A percentile compares a stretch with the other conserved stretches of the same genome.
Evolutionary conservation across 2,113 vertebrate genomes (phyloP).

Genomic region (Chaetodon auriga): DNA sequence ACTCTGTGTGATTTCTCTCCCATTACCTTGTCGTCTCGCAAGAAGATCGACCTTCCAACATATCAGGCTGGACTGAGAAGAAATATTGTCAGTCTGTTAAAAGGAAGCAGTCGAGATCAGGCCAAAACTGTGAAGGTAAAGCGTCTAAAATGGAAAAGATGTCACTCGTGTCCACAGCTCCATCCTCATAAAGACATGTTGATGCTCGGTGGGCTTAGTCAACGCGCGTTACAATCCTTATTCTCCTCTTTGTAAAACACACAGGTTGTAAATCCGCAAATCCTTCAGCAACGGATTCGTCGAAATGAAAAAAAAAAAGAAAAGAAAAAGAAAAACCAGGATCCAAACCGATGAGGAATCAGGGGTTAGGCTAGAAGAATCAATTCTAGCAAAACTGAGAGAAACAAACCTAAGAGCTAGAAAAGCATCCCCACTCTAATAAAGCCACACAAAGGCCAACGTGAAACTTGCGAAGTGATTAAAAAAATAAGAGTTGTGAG

Average conservation of each 20-base stretch:
- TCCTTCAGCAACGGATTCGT: conserved; percentile 32
- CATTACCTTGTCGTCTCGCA: conserved; percentile 74
- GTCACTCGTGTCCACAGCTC: conserved; percentile 72
- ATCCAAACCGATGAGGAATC: conserved; percentile 59
- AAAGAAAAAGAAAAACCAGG: background rate
- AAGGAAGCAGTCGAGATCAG: conserved; percentile 6
- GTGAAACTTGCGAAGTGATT: conserved; percentile 63
- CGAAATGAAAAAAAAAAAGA: background rate
- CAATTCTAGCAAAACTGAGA: conserved; percentile 43
- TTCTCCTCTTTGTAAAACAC: conserved; percentile 28
- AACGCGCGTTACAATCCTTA: conserved; percentile 59
- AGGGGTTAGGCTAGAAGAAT: conserved; percentile 6
- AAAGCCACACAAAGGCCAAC: conserved; percentile 33
- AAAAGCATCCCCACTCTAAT: conserved; percentile 49
- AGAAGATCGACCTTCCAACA: conserved; percentile 47
- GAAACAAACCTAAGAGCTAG: conserved; percentile 40
- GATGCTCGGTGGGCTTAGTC: conserved; percentile 60
- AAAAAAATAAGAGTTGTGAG: conserved; percentile 17
- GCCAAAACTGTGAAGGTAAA: conserved; percentile 26
- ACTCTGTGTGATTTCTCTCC: conserved; percentile 74
- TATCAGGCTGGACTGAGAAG: conserved; percentile 4
- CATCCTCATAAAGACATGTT: conserved; percentile 77
- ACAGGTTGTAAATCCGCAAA: conserved; percentile 72
- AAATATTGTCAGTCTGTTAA: conserved; percentile 11
- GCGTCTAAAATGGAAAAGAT: conserved; percentile 64